Base-by-base conservation (phyloP, 2,113 vertebrate species). In the Chunga burmeisteri region DNA sequence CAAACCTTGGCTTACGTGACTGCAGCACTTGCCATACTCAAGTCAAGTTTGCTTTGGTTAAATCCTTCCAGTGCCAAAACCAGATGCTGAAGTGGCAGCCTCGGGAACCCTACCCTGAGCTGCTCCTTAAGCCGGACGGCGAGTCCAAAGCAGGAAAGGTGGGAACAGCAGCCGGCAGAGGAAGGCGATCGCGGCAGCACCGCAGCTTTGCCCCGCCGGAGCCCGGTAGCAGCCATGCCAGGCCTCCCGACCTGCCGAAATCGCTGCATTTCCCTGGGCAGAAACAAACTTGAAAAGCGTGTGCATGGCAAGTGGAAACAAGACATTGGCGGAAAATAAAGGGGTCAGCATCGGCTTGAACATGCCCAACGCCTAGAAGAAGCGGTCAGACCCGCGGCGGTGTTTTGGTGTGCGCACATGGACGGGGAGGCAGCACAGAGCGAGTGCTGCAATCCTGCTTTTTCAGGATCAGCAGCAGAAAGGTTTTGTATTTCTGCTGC, bases 201-300 rank as follows among this genome's bases (percentile, higher is more conserved):
- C 3, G 11, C 63, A 40, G 53, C 47, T 27, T 42, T 0, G 2
- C 40, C 50, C 38, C 1, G 1, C 26, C 3, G 0, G 49, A 70
- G 46, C 20, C 29, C 4, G 18, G 9, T 13, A 6, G 7, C 10
- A 61, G 56, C 56, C 6, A 0, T 2, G 2, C 25, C 49, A 9
- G 58, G 73, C 53, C 68, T 63, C 44, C 65, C 2, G 1, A 23
- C 26, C 47, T 44, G 40, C 38, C 1, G 0, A 52, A 71, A 77
- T 5, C 19, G 2, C 8, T 1, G 22, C 26, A 2, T 11, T 32
- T 6, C 42, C 68, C 78, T 11, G 7, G 22, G 78, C 34, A 65
- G 53, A 32, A 32, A 20, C 5, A 16, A 52, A 11, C 40, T 30
- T 18, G 22, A 83, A 47, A 65, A 84, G 40, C 34, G 14, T 0